Evolutionary conservation across 2,113 vertebrate genomes (phyloP).

Genomic region (Natator depressus): DNA sequence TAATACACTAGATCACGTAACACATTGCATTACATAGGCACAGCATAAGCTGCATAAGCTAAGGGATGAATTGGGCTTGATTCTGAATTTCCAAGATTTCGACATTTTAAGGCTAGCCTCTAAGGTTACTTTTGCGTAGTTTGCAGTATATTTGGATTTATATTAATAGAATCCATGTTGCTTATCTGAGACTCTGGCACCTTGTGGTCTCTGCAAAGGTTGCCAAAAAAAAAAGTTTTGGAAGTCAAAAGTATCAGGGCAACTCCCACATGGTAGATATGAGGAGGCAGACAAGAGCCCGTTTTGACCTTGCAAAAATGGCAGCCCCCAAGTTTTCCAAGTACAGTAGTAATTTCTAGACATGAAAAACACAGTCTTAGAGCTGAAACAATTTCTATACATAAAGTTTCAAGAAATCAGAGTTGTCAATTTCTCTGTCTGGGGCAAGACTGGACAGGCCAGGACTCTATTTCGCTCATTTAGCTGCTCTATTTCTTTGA

Average conservation of each 20-base stretch:
- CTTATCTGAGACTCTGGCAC: slow-evolving; percentile 37
- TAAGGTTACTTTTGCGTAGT: neutral
- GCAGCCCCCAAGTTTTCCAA: fast-evolving
- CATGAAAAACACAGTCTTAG: neutral
- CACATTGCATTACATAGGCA: neutral
- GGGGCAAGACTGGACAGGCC: neutral
- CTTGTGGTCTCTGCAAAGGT: slow-evolving; percentile 16
- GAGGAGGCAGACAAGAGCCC: neutral
- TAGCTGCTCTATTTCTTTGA: neutral
- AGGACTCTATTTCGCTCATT: neutral
- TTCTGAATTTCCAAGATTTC: neutral
- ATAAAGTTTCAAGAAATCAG: fast-evolving
- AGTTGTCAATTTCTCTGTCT: neutral
- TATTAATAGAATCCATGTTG: slow-evolving; percentile 38
- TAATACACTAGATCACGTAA: neutral
- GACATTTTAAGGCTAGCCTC: neutral
- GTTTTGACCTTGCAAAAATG: slow-evolving; percentile 6
- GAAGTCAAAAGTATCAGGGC: slow-evolving; percentile 54
- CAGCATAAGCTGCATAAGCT: neutral
- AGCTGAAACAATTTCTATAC: neutral
- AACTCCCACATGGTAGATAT: neutral
- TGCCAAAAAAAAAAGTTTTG: slow-evolving; percentile 29
- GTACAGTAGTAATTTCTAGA: neutral
- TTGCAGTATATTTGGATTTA: neutral
- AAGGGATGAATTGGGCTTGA: neutral